A percentile compares a stretch with the other conserved stretches of the same genome.
Evolutionary conservation across 2,888 invertebrate species (phyloP).

Genomic region (Steinernema carpocapsae): DNA sequence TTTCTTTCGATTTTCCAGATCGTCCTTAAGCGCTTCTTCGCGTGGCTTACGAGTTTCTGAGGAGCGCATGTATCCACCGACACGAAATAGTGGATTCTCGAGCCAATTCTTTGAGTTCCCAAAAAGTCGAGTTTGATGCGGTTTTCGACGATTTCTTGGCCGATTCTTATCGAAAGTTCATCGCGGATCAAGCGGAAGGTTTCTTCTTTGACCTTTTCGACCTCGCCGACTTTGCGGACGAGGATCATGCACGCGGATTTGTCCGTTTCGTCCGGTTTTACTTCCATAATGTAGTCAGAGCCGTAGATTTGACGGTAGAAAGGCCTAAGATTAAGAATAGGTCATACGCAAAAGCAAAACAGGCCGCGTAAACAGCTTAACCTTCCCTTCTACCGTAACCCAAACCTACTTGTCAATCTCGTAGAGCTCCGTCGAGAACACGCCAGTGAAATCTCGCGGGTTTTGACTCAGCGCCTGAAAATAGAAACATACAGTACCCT

Average conservation of each 20-base stretch:
- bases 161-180: background rate
- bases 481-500: background rate
- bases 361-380: no score
- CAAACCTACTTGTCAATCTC: conserved; percentile 14
- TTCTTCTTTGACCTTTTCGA: conserved; percentile 28
- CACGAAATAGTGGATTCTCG: conserved; percentile 22
- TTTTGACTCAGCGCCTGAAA: conserved; percentile 24
- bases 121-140: conserved; percentile 1
- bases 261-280: conserved; percentile 16
- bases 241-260: conserved; percentile 14
- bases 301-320: conserved; percentile 31
- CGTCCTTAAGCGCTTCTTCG: conserved; percentile 7
- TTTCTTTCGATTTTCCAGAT: conserved; percentile 22
- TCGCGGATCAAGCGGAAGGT: conserved; percentile 26
- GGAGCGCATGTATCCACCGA: conserved; percentile 13
- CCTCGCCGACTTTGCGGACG: conserved; percentile 17
- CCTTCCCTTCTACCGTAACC: no score
- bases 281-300: conserved; percentile 28
- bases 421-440: conserved; percentile 23
- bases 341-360: background rate
- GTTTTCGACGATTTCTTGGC: conserved; percentile 20
- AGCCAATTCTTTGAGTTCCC: background rate
- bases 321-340: background rate
- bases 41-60: conserved; percentile 16
- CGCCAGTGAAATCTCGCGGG: conserved; percentile 21